These are phyloP conservation scores for Solenopsis invicta DNA, from an alignment of 1,140 invertebrate genomes.

Conservation along the genomic window DNA sequence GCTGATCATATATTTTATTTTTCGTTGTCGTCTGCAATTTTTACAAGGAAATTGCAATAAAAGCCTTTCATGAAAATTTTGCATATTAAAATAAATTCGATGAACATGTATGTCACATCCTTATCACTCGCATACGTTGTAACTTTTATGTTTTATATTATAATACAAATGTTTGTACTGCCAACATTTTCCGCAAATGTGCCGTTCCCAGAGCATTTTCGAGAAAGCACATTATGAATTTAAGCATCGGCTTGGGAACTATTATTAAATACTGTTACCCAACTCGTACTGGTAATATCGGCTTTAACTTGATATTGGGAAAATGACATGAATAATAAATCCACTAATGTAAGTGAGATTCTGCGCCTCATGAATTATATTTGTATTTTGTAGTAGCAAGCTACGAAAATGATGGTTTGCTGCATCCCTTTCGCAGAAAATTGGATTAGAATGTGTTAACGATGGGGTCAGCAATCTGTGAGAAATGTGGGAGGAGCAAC, in stretches of 20 bases:
- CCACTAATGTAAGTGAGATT: constrained; percentile 57
- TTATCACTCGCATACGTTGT: constrained; percentile 1
- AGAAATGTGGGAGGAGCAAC: not conserved
- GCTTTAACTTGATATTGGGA: constrained; percentile 55
- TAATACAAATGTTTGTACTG: constrained; percentile 11
- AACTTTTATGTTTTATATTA: constrained; percentile 51
- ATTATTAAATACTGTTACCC: constrained; percentile 60
- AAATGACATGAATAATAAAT: constrained; percentile 58
- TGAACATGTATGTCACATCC: constrained; percentile 8
- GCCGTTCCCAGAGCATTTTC: not conserved
- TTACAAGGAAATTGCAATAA: not conserved
- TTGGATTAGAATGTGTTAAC: constrained; percentile 13
- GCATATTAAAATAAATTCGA: constrained; percentile 43
- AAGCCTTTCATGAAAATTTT: constrained; percentile 25
- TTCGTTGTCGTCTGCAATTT: constrained; percentile 29
- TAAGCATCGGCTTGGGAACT: constrained; percentile 49
- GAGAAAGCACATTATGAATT: constrained; percentile 49
- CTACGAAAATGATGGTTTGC: not conserved
- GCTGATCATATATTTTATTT: not conserved
- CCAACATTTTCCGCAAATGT: constrained; percentile 32
- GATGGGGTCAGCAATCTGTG: not conserved
- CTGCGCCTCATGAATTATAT: constrained; percentile 22
- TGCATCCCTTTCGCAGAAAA: not conserved
- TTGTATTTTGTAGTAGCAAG: constrained; percentile 18
- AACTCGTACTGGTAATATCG: constrained; percentile 32